Conservation (phyloP, 1,140 invertebrate species). For the Bombus sibiricus region DNA sequence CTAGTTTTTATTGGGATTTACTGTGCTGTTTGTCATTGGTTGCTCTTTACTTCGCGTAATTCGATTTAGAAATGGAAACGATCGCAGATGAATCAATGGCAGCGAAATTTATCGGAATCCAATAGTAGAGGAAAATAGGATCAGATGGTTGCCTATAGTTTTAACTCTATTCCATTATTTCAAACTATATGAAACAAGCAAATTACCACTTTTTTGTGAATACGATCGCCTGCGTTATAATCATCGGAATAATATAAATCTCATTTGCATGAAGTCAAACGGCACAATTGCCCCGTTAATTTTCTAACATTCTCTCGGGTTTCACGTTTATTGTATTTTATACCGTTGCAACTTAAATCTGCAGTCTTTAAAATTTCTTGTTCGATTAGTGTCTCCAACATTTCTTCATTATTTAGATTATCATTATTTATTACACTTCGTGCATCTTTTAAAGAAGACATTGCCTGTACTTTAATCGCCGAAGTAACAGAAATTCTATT, state of each 20-base stretch:
- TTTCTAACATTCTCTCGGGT: background rate
- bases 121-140: background rate
- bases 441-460: too few species aligned
- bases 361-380: background rate
- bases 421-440: background rate
- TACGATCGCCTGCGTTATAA: background rate
- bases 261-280: too few species aligned
- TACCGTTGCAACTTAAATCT: background rate
- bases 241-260: background rate
- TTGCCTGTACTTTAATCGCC: too few species aligned
- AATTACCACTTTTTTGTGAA: background rate
- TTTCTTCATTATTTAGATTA: background rate
- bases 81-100: slow-evolving; percentile 1
- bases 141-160: background rate
- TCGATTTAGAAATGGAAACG: background rate
- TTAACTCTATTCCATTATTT: background rate
- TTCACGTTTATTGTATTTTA: background rate
- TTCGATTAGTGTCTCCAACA: background rate
- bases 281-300: background rate
- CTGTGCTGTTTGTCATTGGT: too few species aligned
- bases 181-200: background rate
- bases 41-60: background rate
- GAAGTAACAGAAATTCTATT: too few species aligned
- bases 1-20: too few species aligned
- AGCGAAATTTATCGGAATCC: background rate